Percentiles rank a stretch among this genome's conserved stretches.
phyloP scores from a whole-genome alignment of 2,888 invertebrate species.

The Aleiodes alternator region DNA sequence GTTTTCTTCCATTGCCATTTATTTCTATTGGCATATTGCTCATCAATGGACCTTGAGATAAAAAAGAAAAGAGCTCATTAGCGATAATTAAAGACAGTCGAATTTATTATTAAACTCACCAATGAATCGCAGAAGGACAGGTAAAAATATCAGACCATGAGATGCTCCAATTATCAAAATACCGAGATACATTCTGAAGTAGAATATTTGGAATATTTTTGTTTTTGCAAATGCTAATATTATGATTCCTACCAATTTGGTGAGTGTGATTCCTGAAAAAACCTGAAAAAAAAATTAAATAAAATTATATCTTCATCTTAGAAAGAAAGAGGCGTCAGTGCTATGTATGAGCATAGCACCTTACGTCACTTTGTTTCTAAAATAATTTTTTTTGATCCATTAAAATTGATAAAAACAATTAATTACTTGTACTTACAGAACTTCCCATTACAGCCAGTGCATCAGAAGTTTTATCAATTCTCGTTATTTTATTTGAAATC shows the following conservation, averaged over 20 bases:
- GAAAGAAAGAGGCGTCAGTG: background rate
- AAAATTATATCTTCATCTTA: background rate
- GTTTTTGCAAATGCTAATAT: slow-evolving; percentile 95
- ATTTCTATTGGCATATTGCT: background rate
- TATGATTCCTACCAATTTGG: slow-evolving; percentile 93
- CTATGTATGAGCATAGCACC: too few species aligned
- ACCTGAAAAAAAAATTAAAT: slow-evolving; percentile 77
- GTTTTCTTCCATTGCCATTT: slow-evolving; percentile 9
- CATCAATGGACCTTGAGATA: slow-evolving; percentile 53
- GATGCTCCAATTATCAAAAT: slow-evolving; percentile 94
- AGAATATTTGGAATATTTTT: slow-evolving; percentile 93
- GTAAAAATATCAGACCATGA: slow-evolving; percentile 94
- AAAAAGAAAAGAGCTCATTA: slow-evolving; percentile 38
- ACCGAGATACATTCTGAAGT: slow-evolving; percentile 97
- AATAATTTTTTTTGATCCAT: too few species aligned
- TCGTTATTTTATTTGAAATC: slow-evolving; percentile 74
- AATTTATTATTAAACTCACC: slow-evolving; percentile 73
- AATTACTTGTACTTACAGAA: slow-evolving; percentile 79
- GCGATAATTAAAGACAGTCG: slow-evolving; percentile 20
- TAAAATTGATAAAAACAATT: too few species aligned
- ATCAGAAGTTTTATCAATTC: slow-evolving; percentile 82
- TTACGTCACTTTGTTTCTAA: too few species aligned
- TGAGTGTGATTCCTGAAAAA: slow-evolving; percentile 95
- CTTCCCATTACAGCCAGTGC: slow-evolving; percentile 90
- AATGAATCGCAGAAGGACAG: slow-evolving; percentile 90